Evolutionary conservation across 2,888 invertebrate species (phyloP).

Genomic region (Bombyx huttoni): DNA sequence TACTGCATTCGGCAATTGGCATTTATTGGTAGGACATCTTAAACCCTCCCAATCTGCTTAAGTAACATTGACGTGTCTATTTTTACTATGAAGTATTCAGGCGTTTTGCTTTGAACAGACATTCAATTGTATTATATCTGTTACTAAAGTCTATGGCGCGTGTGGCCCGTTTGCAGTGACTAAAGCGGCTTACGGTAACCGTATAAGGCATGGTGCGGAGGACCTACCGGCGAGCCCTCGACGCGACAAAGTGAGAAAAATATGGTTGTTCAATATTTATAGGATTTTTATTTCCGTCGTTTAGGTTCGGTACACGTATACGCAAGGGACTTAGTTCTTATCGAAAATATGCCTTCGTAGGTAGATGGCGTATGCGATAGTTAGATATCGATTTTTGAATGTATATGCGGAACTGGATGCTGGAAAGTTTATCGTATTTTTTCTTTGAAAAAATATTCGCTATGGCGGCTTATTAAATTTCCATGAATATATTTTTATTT

Average conservation of each 20-base stretch:
- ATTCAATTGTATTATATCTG: no score
- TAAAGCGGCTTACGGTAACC: conserved; percentile 17
- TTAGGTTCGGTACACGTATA: conserved; percentile 53
- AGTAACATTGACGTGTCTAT: no score
- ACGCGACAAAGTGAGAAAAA: conserved; percentile 69
- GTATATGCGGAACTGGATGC: background rate
- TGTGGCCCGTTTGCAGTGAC: conserved; percentile 15
- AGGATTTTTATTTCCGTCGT: conserved; percentile 66
- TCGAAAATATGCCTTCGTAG: background rate
- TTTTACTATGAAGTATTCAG: no score
- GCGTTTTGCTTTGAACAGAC: no score
- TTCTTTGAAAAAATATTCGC: no score
- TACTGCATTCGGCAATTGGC: no score
- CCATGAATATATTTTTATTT: no score
- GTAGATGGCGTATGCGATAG: background rate
- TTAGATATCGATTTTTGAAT: background rate
- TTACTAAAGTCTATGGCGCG: background rate
- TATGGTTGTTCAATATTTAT: conserved; percentile 70
- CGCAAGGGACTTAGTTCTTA: conserved; percentile 8
- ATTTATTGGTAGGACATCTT: no score
- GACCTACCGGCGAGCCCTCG: conserved; percentile 32
- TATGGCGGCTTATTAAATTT: no score
- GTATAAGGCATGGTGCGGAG: conserved; percentile 31
- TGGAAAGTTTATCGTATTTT: conserved; percentile 9
- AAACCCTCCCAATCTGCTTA: no score